Evolutionary conservation across 2,888 invertebrate genomes (phyloP).

Genomic region (Agrotis puta): DNA sequence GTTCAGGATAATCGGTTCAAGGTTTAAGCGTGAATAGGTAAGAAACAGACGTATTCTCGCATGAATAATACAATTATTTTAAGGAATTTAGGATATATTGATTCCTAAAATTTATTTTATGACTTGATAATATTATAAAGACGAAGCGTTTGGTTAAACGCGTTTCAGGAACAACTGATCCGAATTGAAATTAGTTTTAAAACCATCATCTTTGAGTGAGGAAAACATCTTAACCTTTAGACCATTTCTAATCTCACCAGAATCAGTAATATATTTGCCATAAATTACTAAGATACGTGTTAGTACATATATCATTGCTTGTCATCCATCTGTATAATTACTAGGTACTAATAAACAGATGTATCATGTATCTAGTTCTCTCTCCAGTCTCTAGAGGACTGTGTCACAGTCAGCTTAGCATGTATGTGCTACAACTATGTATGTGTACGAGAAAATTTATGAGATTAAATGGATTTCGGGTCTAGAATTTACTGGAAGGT

Average conservation of each 20-base stretch:
- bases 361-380: slow-evolving; percentile 10
- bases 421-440: slow-evolving; percentile 6
- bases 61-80: too few species aligned
- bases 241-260: not conserved
- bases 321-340: not conserved
- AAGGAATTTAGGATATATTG: too few species aligned
- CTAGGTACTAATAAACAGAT: slow-evolving; percentile 12
- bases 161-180: too few species aligned
- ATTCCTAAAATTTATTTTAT: too few species aligned
- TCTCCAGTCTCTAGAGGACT: slow-evolving; percentile 26
- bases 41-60: too few species aligned
- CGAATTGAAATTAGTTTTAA: not conserved
- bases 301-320: not conserved
- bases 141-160: too few species aligned
- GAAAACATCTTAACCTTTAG: not conserved
- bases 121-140: too few species aligned
- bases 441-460: slow-evolving; percentile 42
- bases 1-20: too few species aligned
- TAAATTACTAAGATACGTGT: slow-evolving; percentile 15
- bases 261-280: not conserved
- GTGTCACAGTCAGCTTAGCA: slow-evolving; percentile 17
- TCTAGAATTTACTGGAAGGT: slow-evolving; percentile 35
- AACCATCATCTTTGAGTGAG: not conserved
- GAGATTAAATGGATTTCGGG: slow-evolving; percentile 26
- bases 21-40: too few species aligned